A percentile compares a stretch with the other conserved stretches of the same genome.
Conservation (phyloP, 2,888 invertebrate genomes). For the Tinea semifulvella region DNA sequence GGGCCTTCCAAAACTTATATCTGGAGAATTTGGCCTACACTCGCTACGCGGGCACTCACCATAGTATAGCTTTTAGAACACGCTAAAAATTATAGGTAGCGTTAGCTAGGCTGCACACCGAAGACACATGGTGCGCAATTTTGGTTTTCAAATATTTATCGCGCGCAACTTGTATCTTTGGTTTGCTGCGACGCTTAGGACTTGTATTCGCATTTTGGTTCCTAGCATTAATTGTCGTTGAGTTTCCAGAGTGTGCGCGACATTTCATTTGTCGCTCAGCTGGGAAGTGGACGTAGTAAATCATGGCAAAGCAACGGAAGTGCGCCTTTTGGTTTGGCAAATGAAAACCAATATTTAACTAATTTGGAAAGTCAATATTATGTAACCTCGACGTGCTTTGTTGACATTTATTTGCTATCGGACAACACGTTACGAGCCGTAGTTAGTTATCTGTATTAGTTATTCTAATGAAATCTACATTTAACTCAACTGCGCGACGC, state of each 20-base stretch:
- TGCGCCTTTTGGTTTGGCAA: background rate
- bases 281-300: background rate
- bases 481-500: too few species aligned
- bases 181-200: background rate
- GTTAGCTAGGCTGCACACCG: too few species aligned
- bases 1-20: too few species aligned
- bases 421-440: too few species aligned
- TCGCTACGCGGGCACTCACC: too few species aligned
- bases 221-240: background rate
- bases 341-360: conserved; percentile 5
- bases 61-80: too few species aligned
- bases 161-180: background rate
- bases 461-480: too few species aligned
- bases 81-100: too few species aligned
- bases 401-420: background rate
- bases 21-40: too few species aligned
- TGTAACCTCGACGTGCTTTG: background rate
- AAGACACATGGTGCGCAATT: too few species aligned
- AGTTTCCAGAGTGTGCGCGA: background rate
- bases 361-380: conserved; percentile 3
- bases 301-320: background rate
- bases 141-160: background rate
- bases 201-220: too few species aligned
- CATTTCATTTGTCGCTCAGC: background rate
- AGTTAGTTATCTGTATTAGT: too few species aligned